A percentile compares a stretch with the other conserved stretches of the same genome.
Conservation (phyloP, 1,140 invertebrate species). For the Zaprionus kolodkinae region DNA sequence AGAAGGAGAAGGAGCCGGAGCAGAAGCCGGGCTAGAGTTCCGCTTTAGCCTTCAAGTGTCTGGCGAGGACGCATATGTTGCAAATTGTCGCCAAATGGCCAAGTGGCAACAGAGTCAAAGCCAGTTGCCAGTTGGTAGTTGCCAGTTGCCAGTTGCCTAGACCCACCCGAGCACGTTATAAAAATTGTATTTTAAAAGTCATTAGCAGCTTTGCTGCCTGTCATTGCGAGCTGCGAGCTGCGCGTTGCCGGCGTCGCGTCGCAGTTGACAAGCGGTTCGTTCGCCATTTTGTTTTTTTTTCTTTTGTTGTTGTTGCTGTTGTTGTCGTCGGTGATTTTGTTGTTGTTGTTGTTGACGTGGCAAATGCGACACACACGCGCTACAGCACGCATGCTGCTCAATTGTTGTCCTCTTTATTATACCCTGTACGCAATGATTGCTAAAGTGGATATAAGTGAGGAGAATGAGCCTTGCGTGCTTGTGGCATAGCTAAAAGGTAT, state of each 20-base stretch:
- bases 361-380: conserved; percentile 31
- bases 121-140: conserved; percentile 20
- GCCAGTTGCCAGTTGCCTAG: neutral
- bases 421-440: conserved; percentile 17
- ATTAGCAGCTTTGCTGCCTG: conserved; percentile 61
- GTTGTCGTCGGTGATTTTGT: neutral
- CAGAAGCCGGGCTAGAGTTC: conserved; percentile 5
- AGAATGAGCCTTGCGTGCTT: neutral
- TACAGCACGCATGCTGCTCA: conserved; percentile 14
- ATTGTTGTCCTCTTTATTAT: conserved; percentile 31
- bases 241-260: neutral
- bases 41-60: conserved; percentile 42
- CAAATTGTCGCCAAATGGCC: conserved; percentile 55
- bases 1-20: neutral
- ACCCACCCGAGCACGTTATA: conserved; percentile 42
- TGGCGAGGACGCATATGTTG: conserved; percentile 52
- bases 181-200: conserved; percentile 64
- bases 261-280: conserved; percentile 25
- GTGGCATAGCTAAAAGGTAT: neutral
- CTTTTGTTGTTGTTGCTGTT: too few species aligned
- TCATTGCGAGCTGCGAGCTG: conserved; percentile 40
- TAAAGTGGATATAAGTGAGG: conserved; percentile 10
- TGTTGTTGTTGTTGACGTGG: conserved; percentile 17
- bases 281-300: conserved; percentile 39
- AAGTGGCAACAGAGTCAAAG: conserved; percentile 4